Conservation (phyloP, 2,888 invertebrate genomes). For the Chymomyza caudatula region DNA sequence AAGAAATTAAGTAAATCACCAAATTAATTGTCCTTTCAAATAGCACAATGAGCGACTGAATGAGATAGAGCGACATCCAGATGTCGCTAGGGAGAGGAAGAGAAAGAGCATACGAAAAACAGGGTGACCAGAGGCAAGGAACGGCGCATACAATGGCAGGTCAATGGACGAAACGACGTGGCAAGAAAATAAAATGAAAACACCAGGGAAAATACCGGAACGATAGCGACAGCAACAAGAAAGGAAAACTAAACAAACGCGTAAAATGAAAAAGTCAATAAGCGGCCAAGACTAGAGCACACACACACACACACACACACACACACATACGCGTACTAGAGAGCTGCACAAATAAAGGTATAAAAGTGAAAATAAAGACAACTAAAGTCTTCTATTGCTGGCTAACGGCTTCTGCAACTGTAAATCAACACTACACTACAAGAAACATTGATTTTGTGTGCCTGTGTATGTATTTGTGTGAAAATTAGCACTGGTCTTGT, state of each 20-base stretch:
- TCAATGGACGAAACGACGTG: constrained; percentile 23
- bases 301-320: constrained; percentile 8
- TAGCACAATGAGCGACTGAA: neutral
- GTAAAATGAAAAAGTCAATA: constrained; percentile 20
- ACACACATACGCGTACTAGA: neutral
- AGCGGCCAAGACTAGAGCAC: too few species aligned
- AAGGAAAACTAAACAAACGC: constrained; percentile 2
- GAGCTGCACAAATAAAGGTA: constrained; percentile 32
- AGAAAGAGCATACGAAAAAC: neutral
- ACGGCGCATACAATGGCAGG: constrained; percentile 12
- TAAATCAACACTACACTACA: too few species aligned
- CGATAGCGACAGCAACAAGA: neutral
- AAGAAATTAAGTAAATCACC: constrained; percentile 52
- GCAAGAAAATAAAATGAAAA: constrained; percentile 6
- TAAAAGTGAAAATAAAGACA: constrained; percentile 29
- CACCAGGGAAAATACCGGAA: neutral
- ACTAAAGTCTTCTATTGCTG: constrained; percentile 3
- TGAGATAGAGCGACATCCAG: neutral
- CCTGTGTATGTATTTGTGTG: neutral
- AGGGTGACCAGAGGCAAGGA: neutral
- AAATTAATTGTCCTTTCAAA: constrained; percentile 48
- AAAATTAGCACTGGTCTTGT: constrained; percentile 37
- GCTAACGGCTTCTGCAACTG: too few species aligned
- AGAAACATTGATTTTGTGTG: neutral
- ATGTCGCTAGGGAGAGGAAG: neutral